A percentile compares a stretch with the other conserved stretches of the same genome.
Conservation (phyloP, 2,797 vertebrate genomes). For the Hipposideros larvatus region DNA sequence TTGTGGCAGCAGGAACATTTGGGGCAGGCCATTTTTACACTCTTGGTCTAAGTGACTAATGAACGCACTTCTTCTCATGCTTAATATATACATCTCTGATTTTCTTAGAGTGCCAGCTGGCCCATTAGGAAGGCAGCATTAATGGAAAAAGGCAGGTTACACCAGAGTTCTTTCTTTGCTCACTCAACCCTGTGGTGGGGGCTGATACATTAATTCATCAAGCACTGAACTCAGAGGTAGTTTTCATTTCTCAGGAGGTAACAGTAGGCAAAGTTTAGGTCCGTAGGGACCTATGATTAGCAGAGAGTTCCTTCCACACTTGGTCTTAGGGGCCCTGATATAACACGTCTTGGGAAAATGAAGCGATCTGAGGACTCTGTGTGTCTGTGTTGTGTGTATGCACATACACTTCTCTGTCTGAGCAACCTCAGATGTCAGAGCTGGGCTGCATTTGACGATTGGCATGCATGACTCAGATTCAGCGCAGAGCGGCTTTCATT, state of each 20-base stretch:
- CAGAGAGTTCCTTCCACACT: not conserved
- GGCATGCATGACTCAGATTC: not conserved
- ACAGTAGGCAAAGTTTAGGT: not conserved
- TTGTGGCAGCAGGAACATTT: not conserved
- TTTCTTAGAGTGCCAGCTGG: not conserved
- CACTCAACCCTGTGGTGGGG: not conserved
- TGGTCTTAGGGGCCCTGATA: not conserved
- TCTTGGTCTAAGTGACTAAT: not conserved
- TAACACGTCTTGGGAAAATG: not conserved
- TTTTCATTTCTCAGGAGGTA: not conserved
- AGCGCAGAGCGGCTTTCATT: not conserved
- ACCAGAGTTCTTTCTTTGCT: not conserved
- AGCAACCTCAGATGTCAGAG: not conserved
- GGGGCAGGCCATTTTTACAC: not conserved
- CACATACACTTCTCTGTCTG: not conserved
- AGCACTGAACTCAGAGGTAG: not conserved
- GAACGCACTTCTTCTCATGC: not conserved
- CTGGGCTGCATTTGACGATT: not conserved
- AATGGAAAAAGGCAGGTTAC: conserved; percentile 34
- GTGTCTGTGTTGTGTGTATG: not conserved
- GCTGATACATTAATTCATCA: not conserved
- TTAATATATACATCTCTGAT: not conserved
- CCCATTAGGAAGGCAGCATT: not conserved
- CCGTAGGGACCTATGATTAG: not conserved
- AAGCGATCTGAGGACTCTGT: not conserved